These are phyloP conservation scores for Micronisus gabar DNA, from an alignment of 2,113 vertebrate genomes.

Conservation along the genomic window DNA sequence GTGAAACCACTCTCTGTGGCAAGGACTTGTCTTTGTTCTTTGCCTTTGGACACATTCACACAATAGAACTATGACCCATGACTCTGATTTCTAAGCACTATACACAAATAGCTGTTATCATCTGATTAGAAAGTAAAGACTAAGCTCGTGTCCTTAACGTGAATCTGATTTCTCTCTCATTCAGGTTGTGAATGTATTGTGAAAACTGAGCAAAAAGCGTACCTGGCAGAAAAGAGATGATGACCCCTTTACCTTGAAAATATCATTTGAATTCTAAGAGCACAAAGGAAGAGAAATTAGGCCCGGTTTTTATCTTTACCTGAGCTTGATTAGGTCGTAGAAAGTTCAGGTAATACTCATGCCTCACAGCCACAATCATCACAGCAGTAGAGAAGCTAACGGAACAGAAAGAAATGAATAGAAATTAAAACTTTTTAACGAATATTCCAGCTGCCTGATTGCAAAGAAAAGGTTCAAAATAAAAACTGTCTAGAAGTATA, in stretches of 20 bases:
- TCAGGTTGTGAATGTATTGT: too few relatives aligned
- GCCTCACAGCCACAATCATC: conserved; percentile 42
- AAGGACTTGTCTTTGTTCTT: neutral
- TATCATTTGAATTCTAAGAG: conserved; percentile 38
- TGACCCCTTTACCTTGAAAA: conserved; percentile 39
- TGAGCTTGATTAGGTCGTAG: conserved; percentile 53
- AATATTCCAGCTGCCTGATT: conserved; percentile 60
- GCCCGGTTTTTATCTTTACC: conserved; percentile 50
- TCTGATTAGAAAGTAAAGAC: conserved; percentile 17
- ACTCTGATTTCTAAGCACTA: neutral
- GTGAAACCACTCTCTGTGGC: neutral
- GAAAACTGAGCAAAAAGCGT: too few relatives aligned
- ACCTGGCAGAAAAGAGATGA: neutral
- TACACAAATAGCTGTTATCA: neutral
- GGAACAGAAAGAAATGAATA: conserved; percentile 41
- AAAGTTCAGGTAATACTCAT: conserved; percentile 50
- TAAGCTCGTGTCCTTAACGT: neutral
- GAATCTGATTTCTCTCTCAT: too few relatives aligned
- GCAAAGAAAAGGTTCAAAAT: conserved; percentile 32
- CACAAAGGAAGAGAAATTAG: conserved; percentile 42
- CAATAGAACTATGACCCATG: neutral
- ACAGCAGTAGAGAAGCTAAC: conserved; percentile 42
- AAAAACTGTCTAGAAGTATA: neutral
- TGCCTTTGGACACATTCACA: neutral
- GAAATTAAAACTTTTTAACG: conserved; percentile 54